A percentile compares a stretch with the other conserved stretches of the same genome.
Conservation (phyloP, 2,113 vertebrate genomes). For the Rhinogobius similis region DNA sequence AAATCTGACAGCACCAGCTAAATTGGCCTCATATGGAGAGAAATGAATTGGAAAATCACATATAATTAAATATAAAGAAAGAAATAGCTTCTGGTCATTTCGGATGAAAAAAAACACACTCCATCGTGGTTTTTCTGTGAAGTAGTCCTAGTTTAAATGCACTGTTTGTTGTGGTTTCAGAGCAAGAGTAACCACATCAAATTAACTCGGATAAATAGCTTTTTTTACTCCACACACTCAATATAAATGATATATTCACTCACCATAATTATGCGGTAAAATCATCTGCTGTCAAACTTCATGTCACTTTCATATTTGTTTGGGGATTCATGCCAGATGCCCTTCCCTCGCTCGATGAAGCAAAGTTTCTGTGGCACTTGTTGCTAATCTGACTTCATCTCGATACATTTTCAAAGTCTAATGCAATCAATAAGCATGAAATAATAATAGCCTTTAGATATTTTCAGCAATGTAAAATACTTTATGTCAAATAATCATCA, state of each 20-base stretch:
- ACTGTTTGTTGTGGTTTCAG: constrained; percentile 1
- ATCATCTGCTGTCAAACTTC: no score
- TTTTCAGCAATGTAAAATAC: no score
- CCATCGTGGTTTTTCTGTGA: neutral
- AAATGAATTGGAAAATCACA: neutral
- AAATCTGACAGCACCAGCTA: neutral
- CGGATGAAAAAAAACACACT: neutral
- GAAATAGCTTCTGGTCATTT: neutral
- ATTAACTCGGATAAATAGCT: neutral
- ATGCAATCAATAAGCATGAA: neutral
- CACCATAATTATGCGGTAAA: no score
- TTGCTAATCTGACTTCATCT: neutral
- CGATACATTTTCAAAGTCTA: neutral
- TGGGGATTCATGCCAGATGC: neutral
- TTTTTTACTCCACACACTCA: neutral
- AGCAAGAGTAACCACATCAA: neutral
- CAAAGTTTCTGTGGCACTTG: no score
- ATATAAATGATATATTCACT: neutral
- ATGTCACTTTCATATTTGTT: neutral
- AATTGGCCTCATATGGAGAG: neutral
- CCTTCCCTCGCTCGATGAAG: no score
- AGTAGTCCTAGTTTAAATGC: neutral
- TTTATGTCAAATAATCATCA: no score
- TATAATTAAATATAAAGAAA: neutral
- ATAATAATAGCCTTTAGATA: no score